Evolutionary conservation across 2,113 vertebrate genomes (phyloP).

Genomic region (Meleagris gallopavo): DNA sequence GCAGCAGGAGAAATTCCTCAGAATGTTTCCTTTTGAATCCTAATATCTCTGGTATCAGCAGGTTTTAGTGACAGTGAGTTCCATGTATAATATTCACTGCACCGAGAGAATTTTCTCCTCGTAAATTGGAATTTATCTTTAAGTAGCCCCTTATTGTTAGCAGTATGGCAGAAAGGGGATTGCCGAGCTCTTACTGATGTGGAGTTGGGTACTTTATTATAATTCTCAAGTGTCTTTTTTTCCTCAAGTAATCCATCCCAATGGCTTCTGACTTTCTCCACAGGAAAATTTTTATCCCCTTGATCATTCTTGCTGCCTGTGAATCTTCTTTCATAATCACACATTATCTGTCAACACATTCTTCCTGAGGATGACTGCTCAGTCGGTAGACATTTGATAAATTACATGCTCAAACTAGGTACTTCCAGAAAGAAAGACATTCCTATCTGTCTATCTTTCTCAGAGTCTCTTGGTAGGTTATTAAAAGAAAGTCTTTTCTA

Average conservation of each 20-base stretch:
- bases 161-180: not conserved
- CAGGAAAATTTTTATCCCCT: not conserved
- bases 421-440: not conserved
- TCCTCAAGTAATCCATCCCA: not conserved
- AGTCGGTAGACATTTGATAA: not conserved
- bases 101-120: not conserved
- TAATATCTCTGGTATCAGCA: not conserved
- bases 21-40: not conserved
- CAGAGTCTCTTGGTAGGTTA: not conserved
- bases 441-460: not conserved
- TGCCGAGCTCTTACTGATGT: not conserved
- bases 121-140: not conserved
- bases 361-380: not conserved
- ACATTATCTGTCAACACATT: not conserved
- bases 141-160: not conserved
- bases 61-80: not conserved
- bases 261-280: not conserved
- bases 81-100: not conserved
- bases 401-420: not conserved
- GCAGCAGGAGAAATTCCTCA: not conserved
- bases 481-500: not conserved
- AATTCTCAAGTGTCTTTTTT: not conserved
- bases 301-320: not conserved
- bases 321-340: slow-evolving; percentile 7
- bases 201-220: not conserved